Evolutionary conservation across 2,797 vertebrate species (phyloP).

Genomic region (Sebastes kiyomatsui): DNA sequence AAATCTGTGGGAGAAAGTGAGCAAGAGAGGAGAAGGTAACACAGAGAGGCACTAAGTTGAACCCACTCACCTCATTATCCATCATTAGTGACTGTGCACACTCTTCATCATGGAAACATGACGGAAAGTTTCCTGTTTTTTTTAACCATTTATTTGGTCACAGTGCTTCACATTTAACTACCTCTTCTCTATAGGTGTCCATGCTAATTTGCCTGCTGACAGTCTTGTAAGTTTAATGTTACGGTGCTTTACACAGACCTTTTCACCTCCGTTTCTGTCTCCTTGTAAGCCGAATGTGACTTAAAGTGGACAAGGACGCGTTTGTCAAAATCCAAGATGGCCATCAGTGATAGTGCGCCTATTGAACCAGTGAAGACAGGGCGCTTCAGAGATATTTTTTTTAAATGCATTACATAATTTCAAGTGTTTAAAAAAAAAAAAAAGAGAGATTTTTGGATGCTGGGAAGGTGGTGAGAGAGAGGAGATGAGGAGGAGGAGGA

Average conservation of each 20-base stretch:
- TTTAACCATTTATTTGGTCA: conserved; percentile 8
- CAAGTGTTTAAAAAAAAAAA: conserved; percentile 27
- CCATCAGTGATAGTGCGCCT: conserved; percentile 13
- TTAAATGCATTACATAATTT: conserved; percentile 62
- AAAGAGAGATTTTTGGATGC: conserved; percentile 14
- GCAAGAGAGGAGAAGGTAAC: background rate
- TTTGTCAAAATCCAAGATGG: conserved; percentile 45
- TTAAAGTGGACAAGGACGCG: conserved; percentile 24
- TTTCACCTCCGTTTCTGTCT: conserved; percentile 12
- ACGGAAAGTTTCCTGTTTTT: conserved; percentile 12
- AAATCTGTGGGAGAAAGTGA: background rate
- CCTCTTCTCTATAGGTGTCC: background rate
- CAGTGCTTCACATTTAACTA: conserved; percentile 1
- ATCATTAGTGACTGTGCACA: background rate
- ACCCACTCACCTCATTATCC: conserved; percentile 32
- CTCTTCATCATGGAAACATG: conserved; percentile 19
- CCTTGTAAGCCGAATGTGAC: background rate
- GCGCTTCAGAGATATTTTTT: conserved; percentile 10
- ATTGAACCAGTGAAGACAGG: conserved; percentile 41
- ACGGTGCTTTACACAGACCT: background rate
- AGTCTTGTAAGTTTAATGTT: background rate
- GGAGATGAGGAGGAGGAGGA: conserved; percentile 42
- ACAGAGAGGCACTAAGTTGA: background rate
- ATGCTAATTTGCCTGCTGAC: background rate
- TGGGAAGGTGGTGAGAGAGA: conserved; percentile 46